These are phyloP conservation scores for Luscinia luscinia DNA, from an alignment of 2,797 vertebrate genomes.

Conservation along the genomic window DNA sequence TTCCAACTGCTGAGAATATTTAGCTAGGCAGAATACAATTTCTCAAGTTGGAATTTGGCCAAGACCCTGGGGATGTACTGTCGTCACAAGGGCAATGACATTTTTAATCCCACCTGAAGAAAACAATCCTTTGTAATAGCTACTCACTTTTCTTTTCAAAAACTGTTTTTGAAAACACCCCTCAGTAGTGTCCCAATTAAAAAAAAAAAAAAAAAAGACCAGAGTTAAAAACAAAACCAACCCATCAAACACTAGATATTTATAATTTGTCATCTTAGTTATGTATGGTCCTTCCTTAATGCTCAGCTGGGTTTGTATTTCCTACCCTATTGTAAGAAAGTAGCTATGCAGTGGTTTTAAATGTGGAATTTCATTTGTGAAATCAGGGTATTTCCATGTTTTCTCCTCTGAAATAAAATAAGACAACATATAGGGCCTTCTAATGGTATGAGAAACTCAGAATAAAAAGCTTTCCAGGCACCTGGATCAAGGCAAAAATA, in stretches of 20 bases:
- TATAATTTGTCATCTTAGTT: neutral
- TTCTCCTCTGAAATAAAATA: neutral
- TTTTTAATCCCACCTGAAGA: conserved; percentile 42
- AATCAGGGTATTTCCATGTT: neutral
- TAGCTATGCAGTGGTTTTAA: neutral
- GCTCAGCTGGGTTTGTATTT: neutral
- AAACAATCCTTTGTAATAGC: conserved; percentile 1
- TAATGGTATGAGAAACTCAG: neutral
- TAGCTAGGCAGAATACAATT: conserved; percentile 32
- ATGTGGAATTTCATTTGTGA: neutral
- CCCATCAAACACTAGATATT: rapidly evolving
- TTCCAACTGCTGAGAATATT: conserved; percentile 40
- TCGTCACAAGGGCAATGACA: conserved; percentile 10
- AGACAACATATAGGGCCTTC: neutral
- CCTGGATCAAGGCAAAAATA: neutral
- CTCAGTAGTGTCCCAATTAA: neutral
- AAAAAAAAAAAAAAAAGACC: neutral
- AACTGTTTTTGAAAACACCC: neutral
- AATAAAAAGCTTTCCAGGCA: neutral
- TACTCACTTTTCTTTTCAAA: neutral
- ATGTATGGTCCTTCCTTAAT: neutral
- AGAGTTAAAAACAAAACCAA: neutral
- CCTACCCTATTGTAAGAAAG: neutral
- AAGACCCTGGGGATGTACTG: neutral
- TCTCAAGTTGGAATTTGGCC: conserved; percentile 43